Percentiles rank a stretch among this genome's conserved stretches.
Evolutionary conservation across 2,797 vertebrate species (phyloP).

Genomic region (Oceanodroma leucorhoa): DNA sequence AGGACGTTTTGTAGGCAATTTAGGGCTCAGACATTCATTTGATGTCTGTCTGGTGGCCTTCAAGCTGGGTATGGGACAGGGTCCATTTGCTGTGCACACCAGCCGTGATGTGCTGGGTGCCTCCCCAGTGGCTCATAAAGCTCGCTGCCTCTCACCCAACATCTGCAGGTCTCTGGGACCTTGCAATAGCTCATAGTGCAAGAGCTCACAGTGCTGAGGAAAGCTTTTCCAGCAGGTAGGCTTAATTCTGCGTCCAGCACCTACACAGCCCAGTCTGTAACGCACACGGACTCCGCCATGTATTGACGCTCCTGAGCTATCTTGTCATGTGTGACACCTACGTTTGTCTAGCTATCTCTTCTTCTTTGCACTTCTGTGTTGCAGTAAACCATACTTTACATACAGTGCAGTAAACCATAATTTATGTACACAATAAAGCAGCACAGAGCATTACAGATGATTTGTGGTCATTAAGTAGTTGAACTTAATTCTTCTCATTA

Average conservation of each 20-base stretch:
- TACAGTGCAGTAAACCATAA: background rate
- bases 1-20: background rate
- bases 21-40: background rate
- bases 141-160: background rate
- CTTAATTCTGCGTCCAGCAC: background rate
- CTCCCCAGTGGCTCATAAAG: background rate
- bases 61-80: background rate
- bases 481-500: background rate
- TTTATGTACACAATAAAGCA: background rate
- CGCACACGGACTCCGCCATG: fast-evolving
- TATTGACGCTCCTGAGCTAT: background rate
- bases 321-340: fast-evolving
- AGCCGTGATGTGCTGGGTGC: background rate
- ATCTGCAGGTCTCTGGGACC: background rate
- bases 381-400: background rate
- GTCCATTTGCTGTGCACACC: too few relatives aligned
- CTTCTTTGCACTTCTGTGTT: background rate
- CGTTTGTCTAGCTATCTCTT: background rate
- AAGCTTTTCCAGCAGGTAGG: background rate
- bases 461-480: background rate
- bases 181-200: background rate
- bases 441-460: background rate
- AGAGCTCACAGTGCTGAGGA: background rate
- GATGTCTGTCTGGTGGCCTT: background rate
- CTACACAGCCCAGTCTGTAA: background rate